phyloP scores from a whole-genome alignment of 2,797 vertebrate species.

The Eupleurogrammus muticus region DNA sequence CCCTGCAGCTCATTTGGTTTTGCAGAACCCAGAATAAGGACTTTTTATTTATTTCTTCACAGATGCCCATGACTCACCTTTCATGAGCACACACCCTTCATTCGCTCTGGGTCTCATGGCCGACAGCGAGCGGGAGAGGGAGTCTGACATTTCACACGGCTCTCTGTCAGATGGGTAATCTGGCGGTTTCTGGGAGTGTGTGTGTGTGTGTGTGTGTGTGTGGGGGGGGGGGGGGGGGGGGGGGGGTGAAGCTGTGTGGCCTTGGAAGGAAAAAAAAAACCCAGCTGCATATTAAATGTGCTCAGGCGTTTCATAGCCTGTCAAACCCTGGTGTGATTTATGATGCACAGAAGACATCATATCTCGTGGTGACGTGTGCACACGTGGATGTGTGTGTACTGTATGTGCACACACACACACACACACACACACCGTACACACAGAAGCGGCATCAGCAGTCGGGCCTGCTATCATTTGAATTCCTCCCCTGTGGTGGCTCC shows the following conservation, averaged over 20 bases:
- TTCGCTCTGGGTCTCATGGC: slow-evolving; percentile 27
- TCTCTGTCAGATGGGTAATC: slow-evolving; percentile 67
- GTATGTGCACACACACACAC: background rate
- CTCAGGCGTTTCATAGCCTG: slow-evolving; percentile 68
- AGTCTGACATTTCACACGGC: slow-evolving; percentile 58
- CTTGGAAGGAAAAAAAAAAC: slow-evolving; percentile 48
- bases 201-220: too few relatives aligned
- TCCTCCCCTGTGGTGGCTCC: slow-evolving; percentile 57
- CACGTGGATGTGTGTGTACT: slow-evolving; percentile 17
- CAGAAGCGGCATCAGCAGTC: slow-evolving; percentile 36
- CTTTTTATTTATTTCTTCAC: background rate
- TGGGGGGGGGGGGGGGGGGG: background rate
- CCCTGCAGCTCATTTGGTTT: slow-evolving; percentile 28
- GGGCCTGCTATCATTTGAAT: slow-evolving; percentile 61
- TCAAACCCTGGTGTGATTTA: slow-evolving; percentile 66
- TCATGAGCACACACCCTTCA: slow-evolving; percentile 25
- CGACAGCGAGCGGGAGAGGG: slow-evolving; percentile 28
- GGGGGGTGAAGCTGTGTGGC: slow-evolving; percentile 24
- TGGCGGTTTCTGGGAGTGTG: too few relatives aligned
- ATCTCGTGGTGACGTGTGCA: slow-evolving; percentile 41
- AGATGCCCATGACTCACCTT: slow-evolving; percentile 54
- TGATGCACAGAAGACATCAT: slow-evolving; percentile 56
- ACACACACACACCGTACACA: slow-evolving; percentile 20
- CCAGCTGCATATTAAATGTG: slow-evolving; percentile 72
- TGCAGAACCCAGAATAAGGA: slow-evolving; percentile 16